These are phyloP conservation scores for human (Homo sapiens) DNA, from an alignment of 2,113 vertebrate genomes.

Conservation along the genomic window GRCh38 chr11:59184501-59185000, in stretches of 20 bases:
- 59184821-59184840: not conserved
- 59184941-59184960: conserved; percentile 81
- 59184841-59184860: conserved; percentile 54
- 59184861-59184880: not conserved
- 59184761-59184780: not conserved
- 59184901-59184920: conserved; percentile 77
- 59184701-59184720: not conserved
- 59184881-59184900: conserved; percentile 34
- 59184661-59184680: conserved; percentile 56
- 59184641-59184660: conserved; percentile 50
- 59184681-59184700: not conserved
- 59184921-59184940: conserved; percentile 81
- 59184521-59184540: not conserved
- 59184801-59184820: conserved; percentile 45
- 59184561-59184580: not conserved
- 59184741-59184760: conserved; percentile 74
- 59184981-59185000: conserved; percentile 67
- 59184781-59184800: conserved; percentile 36
- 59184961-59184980: conserved; percentile 58
- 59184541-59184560: not conserved
- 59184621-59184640: conserved; percentile 63
- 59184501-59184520: too few species aligned
- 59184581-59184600: conserved; percentile 34
- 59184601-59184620: not conserved
- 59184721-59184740: not conserved